Percentiles rank a stretch among this genome's conserved stretches.
Conservation (phyloP, 37 sponge, comb jelly and placozoan species). For the Trichoplax adhaerens region DNA sequence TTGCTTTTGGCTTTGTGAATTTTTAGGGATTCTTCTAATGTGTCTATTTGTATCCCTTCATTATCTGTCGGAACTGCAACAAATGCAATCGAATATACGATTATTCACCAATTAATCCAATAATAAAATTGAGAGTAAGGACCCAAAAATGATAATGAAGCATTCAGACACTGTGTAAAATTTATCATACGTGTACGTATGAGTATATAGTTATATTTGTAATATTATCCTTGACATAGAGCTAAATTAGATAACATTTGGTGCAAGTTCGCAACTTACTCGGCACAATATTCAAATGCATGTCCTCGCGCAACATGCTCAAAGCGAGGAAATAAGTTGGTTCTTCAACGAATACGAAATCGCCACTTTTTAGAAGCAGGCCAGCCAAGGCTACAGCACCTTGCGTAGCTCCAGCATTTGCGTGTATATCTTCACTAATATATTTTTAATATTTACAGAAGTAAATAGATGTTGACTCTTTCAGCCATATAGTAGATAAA, state of each 20-base stretch:
- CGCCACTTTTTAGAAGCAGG: constrained; percentile 34
- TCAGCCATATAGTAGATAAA: not conserved
- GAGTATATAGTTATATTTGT: too few relatives aligned
- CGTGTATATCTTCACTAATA: constrained; percentile 19
- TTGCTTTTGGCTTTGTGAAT: constrained; percentile 2
- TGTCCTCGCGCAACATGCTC: constrained; percentile 16
- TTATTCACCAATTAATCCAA: too few relatives aligned
- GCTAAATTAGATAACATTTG: too few relatives aligned
- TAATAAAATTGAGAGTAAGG: too few relatives aligned
- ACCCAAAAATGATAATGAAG: too few relatives aligned
- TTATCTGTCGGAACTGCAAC: constrained; percentile 42
- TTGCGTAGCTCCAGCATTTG: constrained; percentile 49
- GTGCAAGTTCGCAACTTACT: not conserved
- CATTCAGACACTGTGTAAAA: too few relatives aligned
- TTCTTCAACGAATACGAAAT: constrained; percentile 49
- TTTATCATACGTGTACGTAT: too few relatives aligned
- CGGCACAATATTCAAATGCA: constrained; percentile 12
- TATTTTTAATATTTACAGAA: not conserved
- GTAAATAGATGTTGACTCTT: not conserved
- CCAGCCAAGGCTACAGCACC: constrained; percentile 26
- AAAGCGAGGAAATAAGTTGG: constrained; percentile 48
- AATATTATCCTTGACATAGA: too few relatives aligned
- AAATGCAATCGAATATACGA: constrained; percentile 1
- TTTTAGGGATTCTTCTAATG: constrained; percentile 32
- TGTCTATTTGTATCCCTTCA: constrained; percentile 39